These are phyloP conservation scores for Paracyclopina nana DNA, from an alignment of 1,140 invertebrate genomes.

Conservation along the genomic window DNA sequence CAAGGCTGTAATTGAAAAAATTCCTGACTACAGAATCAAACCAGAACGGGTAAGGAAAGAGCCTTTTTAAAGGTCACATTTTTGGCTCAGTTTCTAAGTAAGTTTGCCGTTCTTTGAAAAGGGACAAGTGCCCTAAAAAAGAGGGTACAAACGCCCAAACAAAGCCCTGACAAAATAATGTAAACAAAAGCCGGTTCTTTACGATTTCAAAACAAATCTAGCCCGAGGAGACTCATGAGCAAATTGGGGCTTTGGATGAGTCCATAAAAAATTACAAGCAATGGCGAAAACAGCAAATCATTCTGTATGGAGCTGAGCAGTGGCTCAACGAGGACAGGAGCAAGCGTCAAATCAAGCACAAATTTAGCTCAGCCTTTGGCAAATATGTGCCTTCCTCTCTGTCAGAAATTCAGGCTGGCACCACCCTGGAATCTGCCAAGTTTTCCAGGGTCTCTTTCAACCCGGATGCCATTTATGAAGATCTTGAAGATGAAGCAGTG, in stretches of 20 bases:
- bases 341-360: no score
- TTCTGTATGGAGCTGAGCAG: no score
- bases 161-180: not conserved
- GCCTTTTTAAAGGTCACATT: not conserved
- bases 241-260: slow-evolving; percentile 8
- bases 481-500: no score
- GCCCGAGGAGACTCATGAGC: slow-evolving; percentile 20
- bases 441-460: no score
- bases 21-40: slow-evolving; percentile 70
- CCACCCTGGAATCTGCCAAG: no score
- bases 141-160: slow-evolving; percentile 8
- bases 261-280: slow-evolving; percentile 5
- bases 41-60: slow-evolving; percentile 47
- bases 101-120: not conserved
- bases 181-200: slow-evolving; percentile 1
- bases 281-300: not conserved
- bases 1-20: slow-evolving; percentile 52
- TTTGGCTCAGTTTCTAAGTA: not conserved
- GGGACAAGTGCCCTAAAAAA: not conserved
- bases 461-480: no score
- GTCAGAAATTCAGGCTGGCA: no score
- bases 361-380: no score
- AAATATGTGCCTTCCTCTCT: no score
- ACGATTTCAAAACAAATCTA: slow-evolving; percentile 24
- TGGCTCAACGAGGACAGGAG: no score